Conservation (phyloP, 2,113 vertebrate species). For the Balaeniceps rex region DNA sequence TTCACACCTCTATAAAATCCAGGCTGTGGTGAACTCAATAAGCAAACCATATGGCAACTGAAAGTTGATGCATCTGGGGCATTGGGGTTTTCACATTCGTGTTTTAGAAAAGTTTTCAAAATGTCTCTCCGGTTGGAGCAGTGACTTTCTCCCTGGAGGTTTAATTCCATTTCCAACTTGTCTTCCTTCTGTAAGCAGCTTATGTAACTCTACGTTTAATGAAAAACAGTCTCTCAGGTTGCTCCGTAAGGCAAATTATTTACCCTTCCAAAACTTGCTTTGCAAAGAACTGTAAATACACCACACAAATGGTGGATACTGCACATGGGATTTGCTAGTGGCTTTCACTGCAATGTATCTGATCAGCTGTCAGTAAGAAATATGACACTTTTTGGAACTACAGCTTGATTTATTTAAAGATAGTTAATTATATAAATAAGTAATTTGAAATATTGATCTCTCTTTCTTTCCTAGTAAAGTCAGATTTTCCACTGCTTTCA, state of each 20-base stretch:
- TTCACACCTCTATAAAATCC: neutral
- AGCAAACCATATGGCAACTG: neutral
- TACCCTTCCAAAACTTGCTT: neutral
- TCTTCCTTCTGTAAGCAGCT: neutral
- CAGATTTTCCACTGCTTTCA: neutral
- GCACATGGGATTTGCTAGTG: neutral
- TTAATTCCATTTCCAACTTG: neutral
- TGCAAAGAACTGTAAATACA: neutral
- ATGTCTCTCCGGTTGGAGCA: neutral
- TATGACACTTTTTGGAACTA: conserved; percentile 4
- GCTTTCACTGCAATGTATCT: neutral
- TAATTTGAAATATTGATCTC: conserved; percentile 6
- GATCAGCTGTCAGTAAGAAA: conserved; percentile 17
- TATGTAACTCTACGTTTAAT: neutral
- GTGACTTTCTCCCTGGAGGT: neutral
- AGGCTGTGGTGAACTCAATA: neutral
- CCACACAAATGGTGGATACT: neutral
- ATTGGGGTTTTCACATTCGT: neutral
- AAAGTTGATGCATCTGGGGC: neutral
- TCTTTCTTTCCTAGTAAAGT: neutral
- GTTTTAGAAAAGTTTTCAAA: neutral
- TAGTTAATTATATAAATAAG: conserved; percentile 35
- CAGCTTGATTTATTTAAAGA: conserved; percentile 9
- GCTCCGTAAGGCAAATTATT: neutral
- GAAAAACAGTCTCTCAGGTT: neutral